Evolutionary conservation across 1,140 invertebrate genomes (phyloP).

Genomic region (Aphaenogaster ashmeadi): DNA sequence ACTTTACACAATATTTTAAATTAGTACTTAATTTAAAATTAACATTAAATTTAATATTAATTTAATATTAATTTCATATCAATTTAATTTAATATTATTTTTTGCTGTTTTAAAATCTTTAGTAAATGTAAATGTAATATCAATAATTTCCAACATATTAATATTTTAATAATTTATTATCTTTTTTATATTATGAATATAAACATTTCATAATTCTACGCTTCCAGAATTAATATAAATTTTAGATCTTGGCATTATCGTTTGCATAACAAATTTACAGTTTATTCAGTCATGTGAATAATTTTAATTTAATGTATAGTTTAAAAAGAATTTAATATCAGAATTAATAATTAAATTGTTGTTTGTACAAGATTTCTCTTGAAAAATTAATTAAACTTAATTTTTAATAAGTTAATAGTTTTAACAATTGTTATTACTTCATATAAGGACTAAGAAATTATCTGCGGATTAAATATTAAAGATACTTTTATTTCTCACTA

Average conservation of each 20-base stretch:
- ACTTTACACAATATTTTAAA: background rate
- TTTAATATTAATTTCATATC: no score
- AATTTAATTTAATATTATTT: background rate
- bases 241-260: background rate
- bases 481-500: constrained; percentile 5
- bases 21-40: background rate
- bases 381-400: background rate
- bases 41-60: no score
- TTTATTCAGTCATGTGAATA: background rate
- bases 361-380: background rate
- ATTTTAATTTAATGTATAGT: background rate
- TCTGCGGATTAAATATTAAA: background rate
- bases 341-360: background rate
- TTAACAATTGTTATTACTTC: no score
- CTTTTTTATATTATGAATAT: background rate
- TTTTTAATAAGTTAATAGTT: background rate
- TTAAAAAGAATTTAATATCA: background rate
- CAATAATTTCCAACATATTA: background rate
- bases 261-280: background rate
- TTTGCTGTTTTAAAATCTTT: background rate
- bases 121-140: background rate
- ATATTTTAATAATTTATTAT: background rate
- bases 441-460: background rate
- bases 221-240: background rate
- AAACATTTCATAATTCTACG: background rate